Evolutionary conservation across 2,888 invertebrate genomes (phyloP), one percentile per base, ranked within the genome.

Genomic region (Mayetiola destructor): DNA sequence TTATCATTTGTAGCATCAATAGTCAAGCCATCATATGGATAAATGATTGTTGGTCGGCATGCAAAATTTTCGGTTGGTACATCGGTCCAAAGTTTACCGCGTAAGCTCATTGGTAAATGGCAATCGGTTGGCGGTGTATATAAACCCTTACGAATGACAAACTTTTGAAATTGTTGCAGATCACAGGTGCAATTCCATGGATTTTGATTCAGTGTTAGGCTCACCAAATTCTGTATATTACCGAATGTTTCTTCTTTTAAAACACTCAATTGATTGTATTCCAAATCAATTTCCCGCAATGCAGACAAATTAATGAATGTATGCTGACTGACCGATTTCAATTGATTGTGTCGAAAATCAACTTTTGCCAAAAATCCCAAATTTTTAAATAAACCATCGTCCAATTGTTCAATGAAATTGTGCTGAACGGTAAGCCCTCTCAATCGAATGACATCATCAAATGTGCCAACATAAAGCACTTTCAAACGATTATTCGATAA

Each of bases 161-260:
- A 88, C 65, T 87, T 82, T 52, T 88, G 80, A 62, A 92, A 86
- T 18, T 79, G 78, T 65, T 86, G 82, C 57, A 93, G 73, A 61
- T 83, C 80, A 66, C 93, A 93, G 66, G 92, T 88, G 67, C 93
- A 93, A 59, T 84, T 79, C 92, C 92, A 93, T 0, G 85, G 86
- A 68, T 93, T 93, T 60, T 83, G 81, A 61, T 82, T 80, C 1
- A 92, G 75, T 57, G 84, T 84, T 42, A 93, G 73, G 64, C 84
- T 85, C 27, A 80, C 79, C 56, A 92, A 70, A 61, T 80, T 82
- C 2, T 77, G 76, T 56, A 90, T 71, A 32, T 78, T 76, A 58
- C 77, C 76, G 59, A 88, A 78, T 6, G 82, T 79, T 59, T 82
- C 80, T 53, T 79, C 74, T 64, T 78, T 78, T 54, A 91, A 69